Conservation (phyloP, 2,113 vertebrate genomes). For the Pseudorectes ferrugineus region DNA sequence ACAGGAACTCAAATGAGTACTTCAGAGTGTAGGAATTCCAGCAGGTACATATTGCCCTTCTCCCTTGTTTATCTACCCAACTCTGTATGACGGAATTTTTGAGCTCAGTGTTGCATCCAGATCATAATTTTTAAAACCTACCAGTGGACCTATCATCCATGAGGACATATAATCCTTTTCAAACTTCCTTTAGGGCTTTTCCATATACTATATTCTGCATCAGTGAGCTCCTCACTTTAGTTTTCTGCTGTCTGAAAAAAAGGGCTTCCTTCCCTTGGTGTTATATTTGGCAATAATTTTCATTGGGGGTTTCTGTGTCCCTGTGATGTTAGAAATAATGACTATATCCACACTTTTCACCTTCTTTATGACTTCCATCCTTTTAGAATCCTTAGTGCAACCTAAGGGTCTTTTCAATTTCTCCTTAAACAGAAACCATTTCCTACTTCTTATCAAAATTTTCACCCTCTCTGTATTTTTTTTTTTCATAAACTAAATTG, state of each 20-base stretch:
- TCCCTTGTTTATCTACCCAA: not conserved
- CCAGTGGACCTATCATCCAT: not conserved
- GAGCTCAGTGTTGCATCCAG: not conserved
- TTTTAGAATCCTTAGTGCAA: not conserved
- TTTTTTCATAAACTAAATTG: accelerated
- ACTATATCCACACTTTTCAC: not conserved
- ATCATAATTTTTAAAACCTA: not conserved
- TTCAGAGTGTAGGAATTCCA: not conserved
- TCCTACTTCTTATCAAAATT: not conserved
- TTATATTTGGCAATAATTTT: not conserved
- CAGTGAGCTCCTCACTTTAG: not conserved
- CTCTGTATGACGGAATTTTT: not conserved
- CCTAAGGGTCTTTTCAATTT: not conserved
- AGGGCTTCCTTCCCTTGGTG: accelerated
- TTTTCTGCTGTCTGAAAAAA: not conserved
- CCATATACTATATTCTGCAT: not conserved
- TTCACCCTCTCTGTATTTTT: not conserved
- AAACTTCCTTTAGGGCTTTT: not conserved
- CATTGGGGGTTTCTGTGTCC: not conserved
- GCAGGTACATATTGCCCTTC: not conserved
- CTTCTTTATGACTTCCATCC: not conserved
- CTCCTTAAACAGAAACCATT: not conserved
- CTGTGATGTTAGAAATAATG: not conserved
- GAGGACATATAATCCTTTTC: not conserved
- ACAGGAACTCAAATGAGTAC: not conserved